These are phyloP conservation scores for Eupristina koningsbergeri DNA, from an alignment of 1,140 invertebrate genomes.

Conservation along the genomic window DNA sequence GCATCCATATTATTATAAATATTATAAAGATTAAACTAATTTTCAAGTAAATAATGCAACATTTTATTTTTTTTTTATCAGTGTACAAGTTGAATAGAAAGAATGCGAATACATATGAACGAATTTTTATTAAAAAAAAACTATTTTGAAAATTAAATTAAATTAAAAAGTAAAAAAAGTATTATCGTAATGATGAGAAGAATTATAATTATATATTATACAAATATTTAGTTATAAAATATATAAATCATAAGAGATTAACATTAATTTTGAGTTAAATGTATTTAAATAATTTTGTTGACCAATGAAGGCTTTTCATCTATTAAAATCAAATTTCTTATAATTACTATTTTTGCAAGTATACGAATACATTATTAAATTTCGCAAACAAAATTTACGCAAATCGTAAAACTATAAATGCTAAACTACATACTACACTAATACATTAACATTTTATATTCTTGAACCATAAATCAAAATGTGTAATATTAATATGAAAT, in stretches of 20 bases:
- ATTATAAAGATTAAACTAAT: no score
- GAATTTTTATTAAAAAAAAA: no score
- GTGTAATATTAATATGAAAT: no score
- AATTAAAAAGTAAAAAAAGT: not conserved
- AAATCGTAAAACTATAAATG: constrained; percentile 48
- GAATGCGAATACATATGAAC: no score
- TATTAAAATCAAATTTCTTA: not conserved
- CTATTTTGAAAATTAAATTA: no score
- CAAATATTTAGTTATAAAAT: not conserved
- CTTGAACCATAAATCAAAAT: not conserved
- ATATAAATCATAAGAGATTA: not conserved
- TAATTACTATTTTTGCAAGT: not conserved
- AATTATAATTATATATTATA: no score
- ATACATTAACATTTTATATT: not conserved
- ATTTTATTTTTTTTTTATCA: no score
- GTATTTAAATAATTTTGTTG: not conserved
- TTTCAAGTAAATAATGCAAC: no score
- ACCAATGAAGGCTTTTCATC: not conserved
- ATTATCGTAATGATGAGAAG: not conserved
- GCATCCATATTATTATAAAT: no score
- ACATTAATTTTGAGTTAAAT: not conserved
- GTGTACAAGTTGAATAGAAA: no score
- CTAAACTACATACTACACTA: not conserved
- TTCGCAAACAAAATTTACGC: constrained; percentile 42
- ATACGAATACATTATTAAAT: constrained; percentile 26